These are phyloP conservation scores for Vanessa atalanta DNA, from an alignment of 1,140 invertebrate genomes.

Conservation along the genomic window DNA sequence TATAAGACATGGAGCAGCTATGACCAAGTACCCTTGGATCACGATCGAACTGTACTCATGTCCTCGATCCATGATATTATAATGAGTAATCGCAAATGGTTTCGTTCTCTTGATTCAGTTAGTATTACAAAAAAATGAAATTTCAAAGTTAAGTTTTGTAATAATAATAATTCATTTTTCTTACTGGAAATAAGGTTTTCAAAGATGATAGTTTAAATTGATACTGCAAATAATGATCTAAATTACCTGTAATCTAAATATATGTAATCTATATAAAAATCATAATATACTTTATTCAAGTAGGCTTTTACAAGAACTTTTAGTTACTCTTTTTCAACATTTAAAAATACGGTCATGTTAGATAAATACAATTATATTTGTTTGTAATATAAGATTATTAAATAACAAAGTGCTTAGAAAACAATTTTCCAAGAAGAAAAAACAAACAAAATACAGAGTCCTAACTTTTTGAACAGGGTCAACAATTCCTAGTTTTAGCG, in stretches of 20 bases:
- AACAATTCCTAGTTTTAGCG: slow-evolving; percentile 52
- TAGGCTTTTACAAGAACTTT: too few species aligned
- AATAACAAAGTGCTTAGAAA: too few species aligned
- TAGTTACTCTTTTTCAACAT: too few species aligned
- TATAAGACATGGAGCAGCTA: slow-evolving; percentile 54
- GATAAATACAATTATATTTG: too few species aligned
- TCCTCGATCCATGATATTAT: slow-evolving; percentile 54
- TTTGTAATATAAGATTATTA: too few species aligned
- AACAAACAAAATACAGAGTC: background rate
- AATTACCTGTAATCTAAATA: too few species aligned
- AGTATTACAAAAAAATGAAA: slow-evolving; percentile 26
- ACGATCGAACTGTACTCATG: slow-evolving; percentile 59
- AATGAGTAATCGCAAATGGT: slow-evolving; percentile 58
- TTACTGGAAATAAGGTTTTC: too few species aligned
- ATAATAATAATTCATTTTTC: background rate
- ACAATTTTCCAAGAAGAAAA: background rate
- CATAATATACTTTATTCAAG: too few species aligned
- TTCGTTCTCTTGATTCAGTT: slow-evolving; percentile 58
- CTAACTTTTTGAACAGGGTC: slow-evolving; percentile 42
- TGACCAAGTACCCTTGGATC: slow-evolving; percentile 65
- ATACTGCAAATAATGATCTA: too few species aligned
- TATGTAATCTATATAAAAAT: too few species aligned
- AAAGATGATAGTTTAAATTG: background rate
- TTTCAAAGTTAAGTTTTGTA: background rate
- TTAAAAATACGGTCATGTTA: too few species aligned